Conservation (phyloP, 1,140 invertebrate species). For the Drosophila eugracilis region DNA sequence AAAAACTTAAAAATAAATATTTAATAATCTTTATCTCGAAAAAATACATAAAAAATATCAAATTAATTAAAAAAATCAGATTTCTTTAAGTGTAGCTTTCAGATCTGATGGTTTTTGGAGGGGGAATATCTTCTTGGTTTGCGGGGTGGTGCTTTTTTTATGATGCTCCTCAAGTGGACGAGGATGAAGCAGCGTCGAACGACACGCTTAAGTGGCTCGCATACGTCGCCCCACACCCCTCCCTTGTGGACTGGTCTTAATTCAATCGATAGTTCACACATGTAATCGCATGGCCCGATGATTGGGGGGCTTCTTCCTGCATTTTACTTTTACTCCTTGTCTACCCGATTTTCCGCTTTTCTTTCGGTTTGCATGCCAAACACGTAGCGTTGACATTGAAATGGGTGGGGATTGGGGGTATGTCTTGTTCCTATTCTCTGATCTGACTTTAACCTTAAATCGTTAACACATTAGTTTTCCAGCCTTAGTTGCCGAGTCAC, state of each 20-base stretch:
- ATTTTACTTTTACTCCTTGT: constrained; percentile 41
- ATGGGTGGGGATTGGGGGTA: constrained; percentile 8
- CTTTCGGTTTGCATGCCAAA: constrained; percentile 65
- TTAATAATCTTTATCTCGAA: too few relatives aligned
- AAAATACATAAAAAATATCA: not conserved
- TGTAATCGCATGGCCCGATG: constrained; percentile 73
- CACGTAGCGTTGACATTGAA: constrained; percentile 74
- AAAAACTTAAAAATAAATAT: too few relatives aligned
- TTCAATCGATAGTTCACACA: constrained; percentile 83
- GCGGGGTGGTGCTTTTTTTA: constrained; percentile 58
- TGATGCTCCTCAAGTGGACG: constrained; percentile 73
- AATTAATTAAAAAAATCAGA: not conserved
- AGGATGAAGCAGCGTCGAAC: constrained; percentile 45
- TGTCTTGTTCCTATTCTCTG: constrained; percentile 35
- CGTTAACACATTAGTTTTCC: constrained; percentile 46
- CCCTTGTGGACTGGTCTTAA: constrained; percentile 73
- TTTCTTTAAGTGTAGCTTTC: constrained; percentile 20
- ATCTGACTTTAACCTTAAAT: constrained; percentile 73
- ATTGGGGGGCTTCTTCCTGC: constrained; percentile 78
- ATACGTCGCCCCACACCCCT: constrained; percentile 5
- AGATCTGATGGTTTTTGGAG: constrained; percentile 7
- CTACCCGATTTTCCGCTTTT: constrained; percentile 23
- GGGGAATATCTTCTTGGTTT: constrained; percentile 23
- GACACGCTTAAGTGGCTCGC: constrained; percentile 76
- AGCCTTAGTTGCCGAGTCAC: constrained; percentile 58